phyloP scores from a whole-genome alignment of 37 sponge, comb jelly and placozoan species.

The Tethya wilhelma region DNA sequence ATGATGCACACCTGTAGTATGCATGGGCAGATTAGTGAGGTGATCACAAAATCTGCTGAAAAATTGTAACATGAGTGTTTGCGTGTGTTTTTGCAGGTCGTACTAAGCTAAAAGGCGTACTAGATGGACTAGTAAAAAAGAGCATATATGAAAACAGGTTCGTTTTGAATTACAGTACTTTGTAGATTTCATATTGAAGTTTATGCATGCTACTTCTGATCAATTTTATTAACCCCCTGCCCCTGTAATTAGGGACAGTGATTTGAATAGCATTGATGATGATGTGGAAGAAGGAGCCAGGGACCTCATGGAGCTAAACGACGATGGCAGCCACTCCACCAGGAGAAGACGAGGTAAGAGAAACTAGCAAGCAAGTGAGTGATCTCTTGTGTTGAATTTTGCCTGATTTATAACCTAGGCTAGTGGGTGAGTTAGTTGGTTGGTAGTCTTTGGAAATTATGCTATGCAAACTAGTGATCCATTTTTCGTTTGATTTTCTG shows the following conservation, averaged over 20 bases:
- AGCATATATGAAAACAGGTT: slow-evolving; percentile 27
- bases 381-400: neutral
- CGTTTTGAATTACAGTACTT: neutral
- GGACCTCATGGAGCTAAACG: slow-evolving; percentile 53
- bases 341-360: neutral
- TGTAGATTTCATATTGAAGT: neutral
- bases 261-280: slow-evolving; percentile 28
- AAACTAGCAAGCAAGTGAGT: neutral
- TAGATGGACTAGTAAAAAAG: slow-evolving; percentile 56
- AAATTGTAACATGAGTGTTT: no score
- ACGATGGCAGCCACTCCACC: neutral
- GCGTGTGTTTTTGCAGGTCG: slow-evolving; percentile 59
- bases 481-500: no score
- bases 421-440: no score
- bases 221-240: neutral
- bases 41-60: no score
- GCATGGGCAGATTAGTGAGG: no score
- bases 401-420: no score
- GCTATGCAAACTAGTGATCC: no score
- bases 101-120: slow-evolving; percentile 37
- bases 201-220: neutral
- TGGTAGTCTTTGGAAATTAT: no score
- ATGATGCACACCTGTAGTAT: no score
- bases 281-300: slow-evolving; percentile 72
- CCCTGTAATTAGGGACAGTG: slow-evolving; percentile 9